phyloP scores from a whole-genome alignment of 2,797 vertebrate species.

The Pseudopleuronectes americanus region DNA sequence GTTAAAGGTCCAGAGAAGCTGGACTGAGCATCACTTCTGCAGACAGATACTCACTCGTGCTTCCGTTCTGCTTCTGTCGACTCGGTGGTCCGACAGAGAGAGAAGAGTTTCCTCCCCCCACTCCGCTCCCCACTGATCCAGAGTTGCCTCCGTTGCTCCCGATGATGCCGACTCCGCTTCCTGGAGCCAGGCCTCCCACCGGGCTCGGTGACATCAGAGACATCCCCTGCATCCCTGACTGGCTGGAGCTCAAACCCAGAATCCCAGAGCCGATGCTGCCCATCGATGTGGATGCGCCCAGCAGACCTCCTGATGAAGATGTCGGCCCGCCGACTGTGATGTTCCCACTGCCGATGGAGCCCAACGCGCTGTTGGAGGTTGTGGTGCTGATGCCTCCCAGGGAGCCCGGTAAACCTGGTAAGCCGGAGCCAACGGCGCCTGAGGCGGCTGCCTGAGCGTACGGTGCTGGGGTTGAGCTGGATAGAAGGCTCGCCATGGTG shows the following conservation, averaged over 20 bases:
- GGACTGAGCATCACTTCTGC: background rate
- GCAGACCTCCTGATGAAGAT: slow-evolving; percentile 63
- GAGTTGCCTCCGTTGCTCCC: slow-evolving; percentile 75
- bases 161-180: slow-evolving; percentile 74
- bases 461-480: slow-evolving; percentile 84
- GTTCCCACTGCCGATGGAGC: slow-evolving; percentile 63
- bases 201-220: slow-evolving; percentile 70
- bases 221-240: slow-evolving; percentile 55
- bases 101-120: slow-evolving; percentile 51
- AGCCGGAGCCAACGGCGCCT: slow-evolving; percentile 54
- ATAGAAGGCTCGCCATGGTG: slow-evolving; percentile 74
- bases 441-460: slow-evolving; percentile 88
- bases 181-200: slow-evolving; percentile 63
- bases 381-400: slow-evolving; percentile 65
- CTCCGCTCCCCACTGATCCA: slow-evolving; percentile 43
- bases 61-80: slow-evolving; percentile 89
- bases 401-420: slow-evolving; percentile 68
- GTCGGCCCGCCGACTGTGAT: slow-evolving; percentile 72
- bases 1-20: no score
- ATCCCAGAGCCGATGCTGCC: slow-evolving; percentile 72
- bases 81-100: slow-evolving; percentile 72
- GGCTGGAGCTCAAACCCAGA: slow-evolving; percentile 77
- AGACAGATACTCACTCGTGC: slow-evolving; percentile 85
- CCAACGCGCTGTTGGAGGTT: slow-evolving; percentile 9
- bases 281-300: slow-evolving; percentile 69